Evolutionary conservation across 1,140 invertebrate genomes (phyloP), one percentile per base, ranked within the genome.

Genomic region (Gonioctena quinquepunctata): DNA sequence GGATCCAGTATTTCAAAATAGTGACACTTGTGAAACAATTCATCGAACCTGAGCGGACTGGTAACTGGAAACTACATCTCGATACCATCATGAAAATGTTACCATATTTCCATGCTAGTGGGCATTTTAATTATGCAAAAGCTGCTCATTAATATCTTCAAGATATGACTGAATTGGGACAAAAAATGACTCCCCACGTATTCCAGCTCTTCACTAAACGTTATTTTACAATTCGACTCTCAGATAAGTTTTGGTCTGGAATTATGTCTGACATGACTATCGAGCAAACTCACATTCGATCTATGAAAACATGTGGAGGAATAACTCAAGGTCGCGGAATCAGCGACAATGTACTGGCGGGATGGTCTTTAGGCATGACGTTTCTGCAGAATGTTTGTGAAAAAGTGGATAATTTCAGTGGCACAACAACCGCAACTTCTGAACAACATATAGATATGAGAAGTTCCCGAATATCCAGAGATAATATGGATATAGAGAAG

Each of bases 191-290:
- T 62, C 7, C 54, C 75, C 11, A 18, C 26, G 42, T 27, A 5
- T n/a, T 56, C 5, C 18, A 75, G 33, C 79, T 79, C 33, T 80
- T 66, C 21, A n/a, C n/a, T n/a, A n/a, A n/a, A n/a, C n/a, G n/a
- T n/a, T n/a, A n/a, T n/a, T 84, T 83, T 63, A 82, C 81, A 0
- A 80, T 83, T 33, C 67, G 78, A 60, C 60, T 81, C 16, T 69
- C 74, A 49, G 74, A 85, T 61, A 81, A 82, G 70, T 83, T 79
- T 73, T 85, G 81, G 80, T 80, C 75, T 66, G 85, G 84, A 18
- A 72, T 83, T 18, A 83, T 75, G 63, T 64, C n/a, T n/a, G n/a
- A n/a, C 69, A 82, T 85, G 76, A 80, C 77, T 0, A 83, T 83
- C 42, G 82, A 84, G 64, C 81, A 84, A 70, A 75, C 49, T 74